These are phyloP conservation scores for Leptinotarsa haldemani DNA, from an alignment of 2,888 invertebrate species.

Conservation along the genomic window DNA sequence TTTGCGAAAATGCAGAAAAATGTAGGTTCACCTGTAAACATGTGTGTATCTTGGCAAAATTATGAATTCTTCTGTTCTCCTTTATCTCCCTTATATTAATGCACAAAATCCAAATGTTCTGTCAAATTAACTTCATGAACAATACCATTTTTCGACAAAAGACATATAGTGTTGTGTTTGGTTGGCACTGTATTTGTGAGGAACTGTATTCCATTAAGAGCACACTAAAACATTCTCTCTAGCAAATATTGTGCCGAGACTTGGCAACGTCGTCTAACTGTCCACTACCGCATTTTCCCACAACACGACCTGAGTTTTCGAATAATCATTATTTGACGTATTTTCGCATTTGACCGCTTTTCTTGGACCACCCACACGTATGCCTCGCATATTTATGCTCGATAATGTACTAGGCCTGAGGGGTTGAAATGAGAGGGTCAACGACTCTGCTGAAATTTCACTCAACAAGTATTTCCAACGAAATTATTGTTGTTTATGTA, in stretches of 20 bases:
- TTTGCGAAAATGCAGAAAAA: too few relatives aligned
- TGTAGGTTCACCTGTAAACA: too few relatives aligned
- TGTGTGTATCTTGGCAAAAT: too few relatives aligned
- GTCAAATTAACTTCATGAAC: too few relatives aligned
- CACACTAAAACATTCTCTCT: too few relatives aligned
- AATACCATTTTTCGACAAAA: too few relatives aligned
- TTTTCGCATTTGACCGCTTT: conserved; percentile 24
- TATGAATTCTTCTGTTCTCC: too few relatives aligned
- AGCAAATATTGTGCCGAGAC: not conserved
- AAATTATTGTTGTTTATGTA: conserved; percentile 20
- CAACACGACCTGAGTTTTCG: conserved; percentile 21
- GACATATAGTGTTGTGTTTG: too few relatives aligned
- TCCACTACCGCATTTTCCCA: conserved; percentile 26
- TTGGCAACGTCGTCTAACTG: conserved; percentile 15
- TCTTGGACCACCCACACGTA: conserved; percentile 21
- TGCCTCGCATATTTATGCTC: conserved; percentile 10
- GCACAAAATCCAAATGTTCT: too few relatives aligned
- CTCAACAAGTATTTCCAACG: conserved; percentile 20
- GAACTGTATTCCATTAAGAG: too few relatives aligned
- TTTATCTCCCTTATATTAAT: too few relatives aligned
- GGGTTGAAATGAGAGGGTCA: not conserved
- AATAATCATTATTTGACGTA: conserved; percentile 26
- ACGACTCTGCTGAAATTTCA: conserved; percentile 12
- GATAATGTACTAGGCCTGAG: not conserved
- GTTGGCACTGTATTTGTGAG: too few relatives aligned